Evolutionary conservation across 2,113 vertebrate genomes (phyloP), one percentile per base, ranked within the genome.

Genomic region (Amblyopsis rosae): DNA sequence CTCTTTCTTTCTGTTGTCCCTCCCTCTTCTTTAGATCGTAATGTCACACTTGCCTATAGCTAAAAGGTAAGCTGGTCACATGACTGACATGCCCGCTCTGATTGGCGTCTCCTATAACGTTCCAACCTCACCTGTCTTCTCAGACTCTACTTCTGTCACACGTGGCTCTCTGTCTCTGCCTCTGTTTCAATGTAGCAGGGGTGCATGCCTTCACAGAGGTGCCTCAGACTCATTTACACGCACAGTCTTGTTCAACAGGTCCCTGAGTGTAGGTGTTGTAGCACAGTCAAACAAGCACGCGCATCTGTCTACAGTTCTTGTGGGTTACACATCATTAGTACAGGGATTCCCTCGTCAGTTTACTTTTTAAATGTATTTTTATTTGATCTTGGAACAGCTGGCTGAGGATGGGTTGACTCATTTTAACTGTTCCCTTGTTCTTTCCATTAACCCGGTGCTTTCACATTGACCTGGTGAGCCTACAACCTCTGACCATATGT

Each of bases 21-120:
- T 46, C 60, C 46, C 92, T 92, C 90, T 90, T 93, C 93, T 96
- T 95, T 96, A 99, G 98, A 99, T 98, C 95, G 94, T 98, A 96
- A 95, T 98, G 95, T 95, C 93, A 96, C 95, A 95, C 94, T 98
- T 96, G 94, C 95, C 92, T 97, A 95, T 97, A 95, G 95, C 93
- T 95, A 93, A 96, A 89, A 98, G 96, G 96, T 98, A 98, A 98
- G 96, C 90, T 86, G 81, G 82, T 85, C 78, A 88, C 77, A 69
- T 82, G 81, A 88, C 68, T 79, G 78, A 84, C 77, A 81, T 12
- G 35, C 63, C 75, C 26, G 60, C 80, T 82, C 64, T 81, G 80
- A 85, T 76, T 84, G 73, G 82, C 75, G 92, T 76, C 86, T 88
- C 77, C 70, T 63, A 64, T 73, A 73, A 81, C 66, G 48, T 81